phyloP scores from a whole-genome alignment of 2,888 invertebrate species.

The Nephrocerus scutellatus region DNA sequence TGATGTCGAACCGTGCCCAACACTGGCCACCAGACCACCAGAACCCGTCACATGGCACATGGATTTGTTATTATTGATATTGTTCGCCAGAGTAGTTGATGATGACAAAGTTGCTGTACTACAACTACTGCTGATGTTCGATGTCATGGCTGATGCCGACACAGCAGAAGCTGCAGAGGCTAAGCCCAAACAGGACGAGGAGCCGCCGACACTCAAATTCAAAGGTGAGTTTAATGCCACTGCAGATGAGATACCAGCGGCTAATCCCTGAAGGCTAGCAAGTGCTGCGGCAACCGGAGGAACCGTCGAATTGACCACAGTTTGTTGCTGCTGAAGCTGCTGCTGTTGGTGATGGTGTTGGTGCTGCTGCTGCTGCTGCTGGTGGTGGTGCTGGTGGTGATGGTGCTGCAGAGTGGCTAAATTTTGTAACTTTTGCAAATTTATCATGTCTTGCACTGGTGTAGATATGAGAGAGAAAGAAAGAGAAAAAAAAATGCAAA shows the following conservation, averaged over 20 bases:
- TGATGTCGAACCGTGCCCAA: slow-evolving; percentile 10
- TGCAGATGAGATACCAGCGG: slow-evolving; percentile 43
- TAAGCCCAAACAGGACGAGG: slow-evolving; percentile 19
- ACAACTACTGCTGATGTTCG: slow-evolving; percentile 4
- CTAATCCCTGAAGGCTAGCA: slow-evolving; percentile 57
- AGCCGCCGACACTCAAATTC: slow-evolving; percentile 68
- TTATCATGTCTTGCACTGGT: slow-evolving; percentile 49
- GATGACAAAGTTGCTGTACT: slow-evolving; percentile 20
- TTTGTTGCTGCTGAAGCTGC: slow-evolving; percentile 51
- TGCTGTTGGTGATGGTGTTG: slow-evolving; percentile 49
- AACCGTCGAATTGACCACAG: slow-evolving; percentile 44
- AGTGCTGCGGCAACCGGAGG: slow-evolving; percentile 55
- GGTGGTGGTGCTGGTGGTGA: slow-evolving; percentile 34
- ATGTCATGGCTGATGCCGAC: slow-evolving; percentile 1
- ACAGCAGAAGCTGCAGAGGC: not conserved
- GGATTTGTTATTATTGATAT: slow-evolving; percentile 23
- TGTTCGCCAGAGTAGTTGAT: slow-evolving; percentile 18
- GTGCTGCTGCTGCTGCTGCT: slow-evolving; percentile 28
- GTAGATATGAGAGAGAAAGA: slow-evolving; percentile 23
- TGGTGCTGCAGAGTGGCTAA: slow-evolving; percentile 65
- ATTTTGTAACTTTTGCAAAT: slow-evolving; percentile 65
- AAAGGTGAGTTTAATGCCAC: slow-evolving; percentile 72
- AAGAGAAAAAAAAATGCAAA: too few species aligned
- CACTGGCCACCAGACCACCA: too few species aligned
- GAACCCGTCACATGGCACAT: slow-evolving; percentile 25